A percentile compares a stretch with the other conserved stretches of the same genome.
Conservation (phyloP, 2,888 invertebrate genomes). For the Cerastis leucographa region DNA sequence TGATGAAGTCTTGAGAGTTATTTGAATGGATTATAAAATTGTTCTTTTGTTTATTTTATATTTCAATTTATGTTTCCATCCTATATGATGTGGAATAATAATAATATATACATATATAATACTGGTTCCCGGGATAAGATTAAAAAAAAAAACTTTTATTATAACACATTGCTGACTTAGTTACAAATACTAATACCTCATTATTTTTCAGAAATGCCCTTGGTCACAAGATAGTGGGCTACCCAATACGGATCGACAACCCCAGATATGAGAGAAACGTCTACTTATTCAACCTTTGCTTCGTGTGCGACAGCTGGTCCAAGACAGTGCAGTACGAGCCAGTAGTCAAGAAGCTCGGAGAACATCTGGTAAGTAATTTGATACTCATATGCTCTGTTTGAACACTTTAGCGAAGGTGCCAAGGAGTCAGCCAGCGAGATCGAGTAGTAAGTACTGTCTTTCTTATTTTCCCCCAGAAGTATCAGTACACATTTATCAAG, state of each 20-base stretch:
- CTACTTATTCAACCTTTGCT: slow-evolving; percentile 98
- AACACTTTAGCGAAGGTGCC: neutral
- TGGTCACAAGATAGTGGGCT: slow-evolving; percentile 97
- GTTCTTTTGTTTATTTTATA: neutral
- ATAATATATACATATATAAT: no score
- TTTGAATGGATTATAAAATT: neutral
- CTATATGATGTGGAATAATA: neutral
- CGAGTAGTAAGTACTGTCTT: neutral
- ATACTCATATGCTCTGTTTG: neutral
- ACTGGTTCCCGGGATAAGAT: neutral
- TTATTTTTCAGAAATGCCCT: slow-evolving; percentile 87
- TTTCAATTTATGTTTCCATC: neutral
- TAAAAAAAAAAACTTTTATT: neutral
- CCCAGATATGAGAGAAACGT: slow-evolving; percentile 97
- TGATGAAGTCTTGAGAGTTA: neutral
- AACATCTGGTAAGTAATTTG: slow-evolving; percentile 93
- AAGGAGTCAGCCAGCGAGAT: neutral
- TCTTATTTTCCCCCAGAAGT: neutral
- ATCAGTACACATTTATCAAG: neutral
- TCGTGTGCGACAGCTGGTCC: slow-evolving; percentile 97
- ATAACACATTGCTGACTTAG: neutral
- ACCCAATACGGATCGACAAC: slow-evolving; percentile 97
- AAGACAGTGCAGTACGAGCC: slow-evolving; percentile 98
- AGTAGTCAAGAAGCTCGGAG: slow-evolving; percentile 97
- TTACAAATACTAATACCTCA: slow-evolving; percentile 7